A percentile compares a stretch with the other conserved stretches of the same genome.
These are phyloP conservation scores for Dipodomys merriami DNA, from an alignment of 2,113 vertebrate genomes.

Conservation along the genomic window DNA sequence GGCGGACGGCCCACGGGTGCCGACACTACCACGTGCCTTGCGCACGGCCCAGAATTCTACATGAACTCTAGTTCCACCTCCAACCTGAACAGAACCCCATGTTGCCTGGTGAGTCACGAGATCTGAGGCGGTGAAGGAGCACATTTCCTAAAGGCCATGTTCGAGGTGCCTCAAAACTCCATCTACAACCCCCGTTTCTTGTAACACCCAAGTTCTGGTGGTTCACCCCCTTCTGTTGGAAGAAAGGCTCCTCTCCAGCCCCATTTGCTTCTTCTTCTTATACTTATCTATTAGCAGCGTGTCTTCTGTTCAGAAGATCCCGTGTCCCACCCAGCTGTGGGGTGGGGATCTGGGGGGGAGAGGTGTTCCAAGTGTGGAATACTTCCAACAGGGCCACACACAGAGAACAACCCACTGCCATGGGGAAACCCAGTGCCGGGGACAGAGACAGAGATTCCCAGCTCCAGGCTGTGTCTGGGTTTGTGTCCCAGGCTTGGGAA, in stretches of 20 bases:
- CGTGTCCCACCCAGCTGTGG: background rate
- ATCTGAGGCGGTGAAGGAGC: background rate
- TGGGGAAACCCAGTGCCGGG: fast-evolving
- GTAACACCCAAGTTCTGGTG: background rate
- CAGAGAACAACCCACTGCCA: conserved; percentile 33
- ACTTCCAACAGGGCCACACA: conserved; percentile 49
- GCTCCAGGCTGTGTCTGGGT: background rate
- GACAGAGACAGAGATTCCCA: fast-evolving
- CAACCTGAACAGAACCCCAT: background rate
- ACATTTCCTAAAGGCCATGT: background rate
- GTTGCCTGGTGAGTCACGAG: background rate
- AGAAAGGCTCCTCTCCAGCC: background rate
- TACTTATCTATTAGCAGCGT: background rate
- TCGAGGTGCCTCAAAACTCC: background rate
- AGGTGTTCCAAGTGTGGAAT: conserved; percentile 16
- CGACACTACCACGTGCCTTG: background rate
- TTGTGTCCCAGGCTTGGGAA: background rate
- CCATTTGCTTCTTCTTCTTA: background rate
- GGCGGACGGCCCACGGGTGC: background rate
- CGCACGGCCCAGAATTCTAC: background rate
- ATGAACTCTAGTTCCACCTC: background rate
- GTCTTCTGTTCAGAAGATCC: background rate
- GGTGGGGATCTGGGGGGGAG: background rate
- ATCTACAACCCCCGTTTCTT: background rate
- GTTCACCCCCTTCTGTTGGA: background rate